Percentiles rank a stretch among this genome's conserved stretches.
Evolutionary conservation across 1,140 invertebrate species (phyloP).

Genomic region (Bombus sylvicola): DNA sequence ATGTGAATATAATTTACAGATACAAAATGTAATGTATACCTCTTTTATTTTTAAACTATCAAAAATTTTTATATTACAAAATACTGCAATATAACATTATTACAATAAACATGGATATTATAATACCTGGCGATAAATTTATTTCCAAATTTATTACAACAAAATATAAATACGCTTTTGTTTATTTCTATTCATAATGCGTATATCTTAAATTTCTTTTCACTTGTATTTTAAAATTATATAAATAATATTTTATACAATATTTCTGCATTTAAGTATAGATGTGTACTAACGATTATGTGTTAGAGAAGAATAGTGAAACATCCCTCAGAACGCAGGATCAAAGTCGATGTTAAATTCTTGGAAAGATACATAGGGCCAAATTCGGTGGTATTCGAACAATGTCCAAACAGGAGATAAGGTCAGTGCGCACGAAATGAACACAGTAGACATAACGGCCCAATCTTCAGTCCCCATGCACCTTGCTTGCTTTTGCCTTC

Average conservation of each 20-base stretch:
- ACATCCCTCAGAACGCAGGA: neutral
- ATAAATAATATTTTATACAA: neutral
- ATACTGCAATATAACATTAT: neutral
- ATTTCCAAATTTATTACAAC: neutral
- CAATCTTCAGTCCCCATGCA: conserved; percentile 68
- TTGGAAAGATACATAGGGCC: conserved; percentile 28
- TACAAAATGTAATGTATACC: neutral
- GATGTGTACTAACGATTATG: neutral
- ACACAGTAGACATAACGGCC: conserved; percentile 53
- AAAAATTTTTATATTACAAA: neutral
- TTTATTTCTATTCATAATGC: neutral
- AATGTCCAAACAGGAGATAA: conserved; percentile 75
- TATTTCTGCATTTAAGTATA: neutral
- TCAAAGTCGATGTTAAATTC: conserved; percentile 35
- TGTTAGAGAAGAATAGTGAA: no score
- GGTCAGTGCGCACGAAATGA: conserved; percentile 67
- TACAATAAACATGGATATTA: neutral
- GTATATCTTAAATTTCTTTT: neutral
- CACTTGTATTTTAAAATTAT: neutral
- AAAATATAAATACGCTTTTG: neutral
- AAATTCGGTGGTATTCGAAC: conserved; percentile 62
- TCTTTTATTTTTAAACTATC: neutral
- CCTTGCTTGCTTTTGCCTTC: conserved; percentile 69
- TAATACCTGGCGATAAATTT: neutral
- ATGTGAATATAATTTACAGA: neutral